Evolutionary conservation across 2,113 vertebrate genomes (phyloP).

Genomic region (Rhagologus leucostigma): DNA sequence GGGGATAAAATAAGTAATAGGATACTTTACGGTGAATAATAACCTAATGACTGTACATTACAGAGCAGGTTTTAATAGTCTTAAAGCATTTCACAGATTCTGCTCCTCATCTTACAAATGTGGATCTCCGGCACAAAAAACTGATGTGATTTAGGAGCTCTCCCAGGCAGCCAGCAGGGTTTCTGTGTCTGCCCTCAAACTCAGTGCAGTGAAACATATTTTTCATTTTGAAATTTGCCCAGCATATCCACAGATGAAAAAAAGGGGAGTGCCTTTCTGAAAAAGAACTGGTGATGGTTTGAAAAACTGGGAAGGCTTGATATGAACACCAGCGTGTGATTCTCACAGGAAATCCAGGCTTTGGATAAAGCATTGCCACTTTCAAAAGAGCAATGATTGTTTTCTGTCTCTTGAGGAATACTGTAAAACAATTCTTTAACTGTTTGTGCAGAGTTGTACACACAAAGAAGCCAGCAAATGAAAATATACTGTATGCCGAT

Average conservation of each 20-base stretch:
- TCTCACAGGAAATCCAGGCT: neutral
- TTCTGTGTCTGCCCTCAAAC: neutral
- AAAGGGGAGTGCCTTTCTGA: neutral
- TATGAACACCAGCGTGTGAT: neutral
- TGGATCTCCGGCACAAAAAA: neutral
- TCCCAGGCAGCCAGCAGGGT: neutral
- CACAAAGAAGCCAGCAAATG: neutral
- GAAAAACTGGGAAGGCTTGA: neutral
- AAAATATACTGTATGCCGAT: neutral
- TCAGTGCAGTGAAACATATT: neutral
- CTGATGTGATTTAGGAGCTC: neutral
- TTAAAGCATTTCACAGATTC: neutral
- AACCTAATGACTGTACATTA: neutral
- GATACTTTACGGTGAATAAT: neutral
- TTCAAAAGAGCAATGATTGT: neutral
- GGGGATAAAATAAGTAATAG: neutral
- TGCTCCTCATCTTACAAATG: neutral
- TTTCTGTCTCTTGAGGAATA: neutral
- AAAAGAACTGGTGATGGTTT: neutral
- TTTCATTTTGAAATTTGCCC: neutral
- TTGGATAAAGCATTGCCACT: neutral
- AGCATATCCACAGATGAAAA: neutral
- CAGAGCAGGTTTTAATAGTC: neutral
- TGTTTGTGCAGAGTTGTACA: neutral
- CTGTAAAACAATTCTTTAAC: neutral